Conservation (phyloP, 2,113 vertebrate genomes). For the Ibidorhyncha struthersii region DNA sequence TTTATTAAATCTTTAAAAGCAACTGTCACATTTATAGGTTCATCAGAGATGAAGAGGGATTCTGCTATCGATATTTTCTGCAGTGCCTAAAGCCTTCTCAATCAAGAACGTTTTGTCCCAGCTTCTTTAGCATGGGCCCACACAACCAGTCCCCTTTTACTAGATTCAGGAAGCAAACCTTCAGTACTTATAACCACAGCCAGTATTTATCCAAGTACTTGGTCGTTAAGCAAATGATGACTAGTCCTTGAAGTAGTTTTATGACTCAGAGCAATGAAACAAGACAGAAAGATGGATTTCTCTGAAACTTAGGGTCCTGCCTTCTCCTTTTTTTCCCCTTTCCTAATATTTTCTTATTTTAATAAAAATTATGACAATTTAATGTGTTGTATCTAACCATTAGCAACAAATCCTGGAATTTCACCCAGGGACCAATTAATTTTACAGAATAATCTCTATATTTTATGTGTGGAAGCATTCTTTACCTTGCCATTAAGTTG, state of each 20-base stretch:
- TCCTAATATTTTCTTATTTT: background rate
- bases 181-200: background rate
- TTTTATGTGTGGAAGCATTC: background rate
- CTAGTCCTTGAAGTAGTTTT: background rate
- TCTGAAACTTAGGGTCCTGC: background rate
- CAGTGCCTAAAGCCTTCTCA: background rate
- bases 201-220: background rate
- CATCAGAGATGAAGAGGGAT: background rate
- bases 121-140: background rate
- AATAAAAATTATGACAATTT: background rate
- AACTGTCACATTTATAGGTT: background rate
- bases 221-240: background rate
- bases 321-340: background rate
- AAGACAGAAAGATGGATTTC: background rate
- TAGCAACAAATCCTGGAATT: background rate
- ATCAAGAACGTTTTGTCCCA: background rate
- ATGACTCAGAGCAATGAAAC: background rate
- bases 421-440: background rate
- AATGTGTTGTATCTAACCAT: background rate
- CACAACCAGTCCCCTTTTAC: background rate
- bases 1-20: background rate
- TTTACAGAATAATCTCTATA: background rate
- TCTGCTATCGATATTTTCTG: background rate
- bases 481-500: background rate
- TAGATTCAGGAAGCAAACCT: background rate